Evolutionary conservation across 2,888 invertebrate genomes (phyloP), one percentile per base, ranked within the genome.

Genomic region (Cryptocephalus primarius): DNA sequence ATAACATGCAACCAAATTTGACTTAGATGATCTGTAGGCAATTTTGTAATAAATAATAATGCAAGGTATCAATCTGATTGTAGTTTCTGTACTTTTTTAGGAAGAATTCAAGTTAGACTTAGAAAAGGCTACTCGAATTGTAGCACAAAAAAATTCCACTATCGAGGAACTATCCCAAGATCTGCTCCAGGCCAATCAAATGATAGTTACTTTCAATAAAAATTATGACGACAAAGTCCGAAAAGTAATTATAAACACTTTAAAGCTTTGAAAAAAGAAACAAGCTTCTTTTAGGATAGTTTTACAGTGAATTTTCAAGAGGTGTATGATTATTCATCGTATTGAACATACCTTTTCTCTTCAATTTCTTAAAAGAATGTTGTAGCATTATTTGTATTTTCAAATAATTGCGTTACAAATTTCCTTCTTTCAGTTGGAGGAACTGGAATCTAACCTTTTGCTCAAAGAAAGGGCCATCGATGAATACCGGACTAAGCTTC

Each of bases 131-230:
- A 62, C 65, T 9, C 50, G 64, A 38, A 60, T 65, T 14, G 60
- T 70, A 4, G 62, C 66, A 2, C 64, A 69, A 50, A 70, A 67
- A 52, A 61, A 66, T 1, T 58, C 60, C 22, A 60, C 62, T 9
- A 64, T 67, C 36, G 66, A 66, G 45, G 70, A 70, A 55, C 53
- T 70, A 32, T 64, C 65, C 8, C 64, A 61, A 48, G 70, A 70
- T 59, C 57, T 70, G 42, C 60, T 68, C 1, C 66, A 70, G 52
- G 70, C 70, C 9, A 69, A 69, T 54, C 64, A 65, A 33, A 64
- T 69, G 61, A 49, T 70, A 33, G 66, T 69, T 0, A 68, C 64
- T 52, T 69, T 68, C 50, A 69, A 67, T 53, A 63, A 63, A 39
- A 65, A 65, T 43, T 67, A 63, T 42, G 69, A 69, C 54, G 46